These are phyloP conservation scores for Chiridota heheva DNA, from an alignment of 35 echinoderm and acorn worm species.

Conservation along the genomic window DNA sequence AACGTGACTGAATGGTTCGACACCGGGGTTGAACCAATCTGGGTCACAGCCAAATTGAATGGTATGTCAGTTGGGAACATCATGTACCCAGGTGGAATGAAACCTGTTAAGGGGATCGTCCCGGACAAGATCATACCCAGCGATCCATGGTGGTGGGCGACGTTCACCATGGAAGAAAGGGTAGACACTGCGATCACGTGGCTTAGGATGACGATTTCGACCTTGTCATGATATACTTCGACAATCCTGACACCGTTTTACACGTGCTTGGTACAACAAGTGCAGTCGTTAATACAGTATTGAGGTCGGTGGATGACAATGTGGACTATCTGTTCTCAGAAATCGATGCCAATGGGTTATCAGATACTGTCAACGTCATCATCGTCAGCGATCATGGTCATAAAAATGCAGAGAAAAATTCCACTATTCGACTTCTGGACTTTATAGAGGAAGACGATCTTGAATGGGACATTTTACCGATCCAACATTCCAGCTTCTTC, in stretches of 20 bases:
- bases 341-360: constrained; percentile 55
- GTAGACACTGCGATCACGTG: constrained; percentile 73
- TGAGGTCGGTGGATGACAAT: constrained; percentile 10
- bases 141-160: constrained; percentile 37
- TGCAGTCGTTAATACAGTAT: constrained; percentile 3
- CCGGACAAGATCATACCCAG: constrained; percentile 51
- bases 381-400: constrained; percentile 56
- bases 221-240: constrained; percentile 70
- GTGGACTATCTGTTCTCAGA: constrained; percentile 15
- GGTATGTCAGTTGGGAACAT: constrained; percentile 80
- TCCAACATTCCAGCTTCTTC: constrained; percentile 54
- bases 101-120: constrained; percentile 58
- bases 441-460: constrained; percentile 42
- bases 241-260: constrained; percentile 72
- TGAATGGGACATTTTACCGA: too few relatives aligned
- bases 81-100: constrained; percentile 88
- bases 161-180: constrained; percentile 39
- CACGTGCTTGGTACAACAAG: constrained; percentile 67
- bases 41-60: constrained; percentile 85
- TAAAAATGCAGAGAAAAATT: constrained; percentile 12
- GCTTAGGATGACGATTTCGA: constrained; percentile 86
- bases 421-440: constrained; percentile 45
- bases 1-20: constrained; percentile 87
- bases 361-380: constrained; percentile 60
- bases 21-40: constrained; percentile 84